Evolutionary conservation across 2,797 vertebrate genomes (phyloP).

Genomic region (Gymnoscopelus braueri): DNA sequence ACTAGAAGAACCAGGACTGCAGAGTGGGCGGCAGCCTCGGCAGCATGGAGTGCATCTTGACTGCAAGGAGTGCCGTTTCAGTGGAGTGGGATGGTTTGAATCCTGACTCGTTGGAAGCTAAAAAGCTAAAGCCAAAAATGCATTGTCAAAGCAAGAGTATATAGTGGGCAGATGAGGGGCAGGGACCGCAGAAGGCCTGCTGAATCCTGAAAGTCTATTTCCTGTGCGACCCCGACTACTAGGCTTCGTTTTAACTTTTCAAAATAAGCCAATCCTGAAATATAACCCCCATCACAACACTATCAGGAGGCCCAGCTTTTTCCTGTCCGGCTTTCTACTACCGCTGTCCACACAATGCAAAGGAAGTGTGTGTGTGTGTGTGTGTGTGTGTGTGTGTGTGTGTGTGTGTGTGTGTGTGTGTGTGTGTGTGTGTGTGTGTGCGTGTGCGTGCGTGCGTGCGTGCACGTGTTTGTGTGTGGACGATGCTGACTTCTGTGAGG

Average conservation of each 20-base stretch:
- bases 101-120: too few relatives aligned
- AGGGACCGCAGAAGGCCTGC: too few relatives aligned
- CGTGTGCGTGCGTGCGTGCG: background rate
- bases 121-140: too few relatives aligned
- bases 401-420: constrained; percentile 17
- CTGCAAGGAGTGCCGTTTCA: too few relatives aligned
- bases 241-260: constrained; percentile 38
- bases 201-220: constrained; percentile 29
- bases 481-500: background rate
- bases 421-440: background rate
- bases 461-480: too few relatives aligned
- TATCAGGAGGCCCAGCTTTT: constrained; percentile 77
- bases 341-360: constrained; percentile 66
- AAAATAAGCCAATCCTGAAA: constrained; percentile 70
- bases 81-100: too few relatives aligned
- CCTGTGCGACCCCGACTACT: constrained; percentile 56
- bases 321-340: constrained; percentile 60
- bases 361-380: constrained; percentile 65
- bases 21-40: too few relatives aligned
- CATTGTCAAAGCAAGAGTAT: too few relatives aligned
- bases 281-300: constrained; percentile 39
- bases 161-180: too few relatives aligned
- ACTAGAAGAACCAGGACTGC: too few relatives aligned
- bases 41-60: too few relatives aligned
- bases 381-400: constrained; percentile 15